phyloP scores from a whole-genome alignment of 2,888 invertebrate genomes.

The Andrena fulva region DNA sequence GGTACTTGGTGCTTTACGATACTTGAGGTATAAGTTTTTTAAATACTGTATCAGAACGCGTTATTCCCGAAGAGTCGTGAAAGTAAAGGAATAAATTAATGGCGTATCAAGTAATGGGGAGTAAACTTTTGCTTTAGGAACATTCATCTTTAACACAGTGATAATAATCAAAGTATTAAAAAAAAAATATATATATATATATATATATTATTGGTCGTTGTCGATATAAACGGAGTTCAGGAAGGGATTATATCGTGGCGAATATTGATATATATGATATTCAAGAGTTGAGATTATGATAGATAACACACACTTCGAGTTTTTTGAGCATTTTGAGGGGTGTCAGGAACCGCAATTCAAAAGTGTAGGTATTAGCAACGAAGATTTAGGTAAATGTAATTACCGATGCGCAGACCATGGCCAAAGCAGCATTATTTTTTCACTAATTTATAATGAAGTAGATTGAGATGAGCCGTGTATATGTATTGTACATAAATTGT shows the following conservation, averaged over 20 bases:
- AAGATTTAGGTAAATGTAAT: slow-evolving; percentile 69
- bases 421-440: slow-evolving; percentile 84
- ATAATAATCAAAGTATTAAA: slow-evolving; percentile 74
- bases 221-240: slow-evolving; percentile 51
- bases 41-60: slow-evolving; percentile 47
- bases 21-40: slow-evolving; percentile 62
- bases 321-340: slow-evolving; percentile 69
- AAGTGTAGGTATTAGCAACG: slow-evolving; percentile 72
- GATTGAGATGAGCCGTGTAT: slow-evolving; percentile 64
- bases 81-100: slow-evolving; percentile 38
- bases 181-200: neutral
- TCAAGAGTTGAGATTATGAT: slow-evolving; percentile 52
- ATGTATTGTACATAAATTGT: slow-evolving; percentile 79
- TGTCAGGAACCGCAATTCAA: slow-evolving; percentile 63
- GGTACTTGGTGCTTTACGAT: slow-evolving; percentile 67
- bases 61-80: slow-evolving; percentile 39
- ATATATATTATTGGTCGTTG: slow-evolving; percentile 47
- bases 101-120: slow-evolving; percentile 21
- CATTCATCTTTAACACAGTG: slow-evolving; percentile 58
- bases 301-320: slow-evolving; percentile 56
- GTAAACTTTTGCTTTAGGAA: slow-evolving; percentile 54
- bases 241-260: slow-evolving; percentile 52
- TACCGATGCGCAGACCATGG: slow-evolving; percentile 73
- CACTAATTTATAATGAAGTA: slow-evolving; percentile 80
- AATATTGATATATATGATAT: slow-evolving; percentile 47